phyloP scores from a whole-genome alignment of 2,888 invertebrate species.

The Epinotia bilunana region DNA sequence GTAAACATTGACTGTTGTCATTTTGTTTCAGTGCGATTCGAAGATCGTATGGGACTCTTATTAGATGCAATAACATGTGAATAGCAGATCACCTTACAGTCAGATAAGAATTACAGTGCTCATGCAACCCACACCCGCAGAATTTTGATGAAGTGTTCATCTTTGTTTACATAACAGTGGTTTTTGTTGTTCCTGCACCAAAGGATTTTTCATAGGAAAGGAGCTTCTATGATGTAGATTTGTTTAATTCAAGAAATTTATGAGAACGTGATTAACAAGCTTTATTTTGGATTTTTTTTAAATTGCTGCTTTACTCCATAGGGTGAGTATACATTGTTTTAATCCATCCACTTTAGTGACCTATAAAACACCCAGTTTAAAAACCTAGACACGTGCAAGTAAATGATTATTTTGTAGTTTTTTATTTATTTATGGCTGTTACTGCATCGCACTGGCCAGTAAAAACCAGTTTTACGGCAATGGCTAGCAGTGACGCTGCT shows the following conservation, averaged over 20 bases:
- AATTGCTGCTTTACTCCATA: conserved; percentile 19
- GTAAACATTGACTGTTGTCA: conserved; percentile 78
- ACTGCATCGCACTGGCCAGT: conserved; percentile 28
- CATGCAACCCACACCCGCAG: conserved; percentile 22
- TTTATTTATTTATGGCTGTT: conserved; percentile 15
- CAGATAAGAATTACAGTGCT: conserved; percentile 37
- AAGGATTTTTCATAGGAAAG: conserved; percentile 18
- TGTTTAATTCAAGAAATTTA: conserved; percentile 15
- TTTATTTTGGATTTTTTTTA: conserved; percentile 27
- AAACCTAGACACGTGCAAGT: conserved; percentile 25
- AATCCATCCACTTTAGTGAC: conserved; percentile 7
- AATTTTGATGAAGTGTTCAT: conserved; percentile 39
- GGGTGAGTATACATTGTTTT: conserved; percentile 32
- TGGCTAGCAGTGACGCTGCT: conserved; percentile 44
- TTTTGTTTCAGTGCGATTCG: conserved; percentile 77
- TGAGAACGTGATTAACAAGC: conserved; percentile 21
- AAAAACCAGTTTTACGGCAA: conserved; percentile 46
- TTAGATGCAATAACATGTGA: conserved; percentile 68
- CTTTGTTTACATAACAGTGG: conserved; percentile 49
- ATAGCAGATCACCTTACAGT: conserved; percentile 69
- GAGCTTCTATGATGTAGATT: conserved; percentile 25
- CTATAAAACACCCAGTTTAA: conserved; percentile 36
- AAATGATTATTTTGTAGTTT: background rate
- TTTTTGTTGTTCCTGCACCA: conserved; percentile 34
- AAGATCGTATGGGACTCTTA: conserved; percentile 66